These are phyloP conservation scores for Tapera naevia DNA, from an alignment of 2,797 vertebrate genomes.

Conservation along the genomic window DNA sequence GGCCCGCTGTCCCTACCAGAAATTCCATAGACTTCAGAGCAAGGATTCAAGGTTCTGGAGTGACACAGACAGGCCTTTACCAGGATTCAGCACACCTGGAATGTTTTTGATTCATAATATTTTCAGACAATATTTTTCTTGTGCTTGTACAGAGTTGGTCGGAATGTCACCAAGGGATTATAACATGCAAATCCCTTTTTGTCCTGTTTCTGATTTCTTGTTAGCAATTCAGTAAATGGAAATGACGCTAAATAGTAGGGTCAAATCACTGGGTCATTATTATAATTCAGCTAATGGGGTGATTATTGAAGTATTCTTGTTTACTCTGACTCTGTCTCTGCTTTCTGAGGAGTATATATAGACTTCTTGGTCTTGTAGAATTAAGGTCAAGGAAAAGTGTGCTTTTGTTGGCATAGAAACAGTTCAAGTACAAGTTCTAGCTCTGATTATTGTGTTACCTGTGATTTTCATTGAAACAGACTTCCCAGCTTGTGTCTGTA, in stretches of 20 bases:
- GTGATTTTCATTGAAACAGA: not conserved
- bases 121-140: not conserved
- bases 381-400: not conserved
- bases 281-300: constrained; percentile 40
- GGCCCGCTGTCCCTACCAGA: not conserved
- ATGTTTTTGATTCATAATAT: not conserved
- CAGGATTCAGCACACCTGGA: not conserved
- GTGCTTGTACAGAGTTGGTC: not conserved
- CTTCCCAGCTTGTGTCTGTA: not conserved
- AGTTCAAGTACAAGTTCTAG: not conserved
- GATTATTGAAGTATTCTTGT: constrained; percentile 15
- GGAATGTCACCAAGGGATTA: not conserved
- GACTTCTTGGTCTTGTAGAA: not conserved
- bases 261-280: not conserved
- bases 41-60: not conserved
- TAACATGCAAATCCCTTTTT: not conserved
- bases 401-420: not conserved
- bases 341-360: not conserved
- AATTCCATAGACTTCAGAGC: not conserved
- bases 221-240: not conserved
- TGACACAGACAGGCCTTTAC: not conserved
- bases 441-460: not conserved
- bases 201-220: not conserved
- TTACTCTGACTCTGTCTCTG: constrained; percentile 9
- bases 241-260: not conserved